Evolutionary conservation across 2,113 vertebrate genomes (phyloP).

Genomic region (Ramphastos sulfuratus): DNA sequence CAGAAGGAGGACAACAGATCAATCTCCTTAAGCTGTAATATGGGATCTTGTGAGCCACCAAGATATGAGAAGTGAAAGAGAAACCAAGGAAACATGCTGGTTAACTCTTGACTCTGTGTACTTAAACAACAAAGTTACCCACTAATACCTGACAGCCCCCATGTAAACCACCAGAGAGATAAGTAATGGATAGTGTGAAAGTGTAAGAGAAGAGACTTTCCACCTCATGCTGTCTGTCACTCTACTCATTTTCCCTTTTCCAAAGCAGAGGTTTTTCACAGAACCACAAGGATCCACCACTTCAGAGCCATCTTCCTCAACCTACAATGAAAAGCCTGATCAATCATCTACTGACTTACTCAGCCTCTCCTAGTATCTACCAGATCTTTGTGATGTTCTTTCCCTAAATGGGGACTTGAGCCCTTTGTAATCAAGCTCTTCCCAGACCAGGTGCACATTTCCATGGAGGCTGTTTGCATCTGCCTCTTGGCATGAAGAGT

Average conservation of each 20-base stretch:
- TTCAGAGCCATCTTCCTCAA: neutral
- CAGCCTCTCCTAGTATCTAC: neutral
- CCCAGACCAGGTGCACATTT: fast-evolving
- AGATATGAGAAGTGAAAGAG: neutral
- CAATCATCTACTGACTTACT: neutral
- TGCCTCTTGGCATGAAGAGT: neutral
- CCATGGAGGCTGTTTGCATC: fast-evolving
- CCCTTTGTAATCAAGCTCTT: neutral
- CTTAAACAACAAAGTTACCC: neutral
- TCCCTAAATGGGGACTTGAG: fast-evolving
- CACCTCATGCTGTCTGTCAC: neutral
- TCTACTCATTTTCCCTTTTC: neutral
- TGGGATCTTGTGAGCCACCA: neutral
- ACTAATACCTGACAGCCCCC: neutral
- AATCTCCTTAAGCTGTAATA: neutral
- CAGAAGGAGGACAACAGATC: neutral
- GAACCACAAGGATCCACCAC: neutral
- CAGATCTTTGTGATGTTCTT: neutral
- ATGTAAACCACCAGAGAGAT: neutral
- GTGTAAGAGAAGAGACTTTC: neutral
- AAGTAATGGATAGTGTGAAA: neutral
- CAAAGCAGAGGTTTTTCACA: neutral
- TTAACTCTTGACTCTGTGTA: neutral
- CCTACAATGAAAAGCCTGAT: neutral
- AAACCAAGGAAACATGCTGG: neutral